Percentiles rank a stretch among this genome's conserved stretches.
These are phyloP conservation scores for Zosterops pallidus DNA, from an alignment of 2,113 vertebrate genomes.

Conservation along the genomic window DNA sequence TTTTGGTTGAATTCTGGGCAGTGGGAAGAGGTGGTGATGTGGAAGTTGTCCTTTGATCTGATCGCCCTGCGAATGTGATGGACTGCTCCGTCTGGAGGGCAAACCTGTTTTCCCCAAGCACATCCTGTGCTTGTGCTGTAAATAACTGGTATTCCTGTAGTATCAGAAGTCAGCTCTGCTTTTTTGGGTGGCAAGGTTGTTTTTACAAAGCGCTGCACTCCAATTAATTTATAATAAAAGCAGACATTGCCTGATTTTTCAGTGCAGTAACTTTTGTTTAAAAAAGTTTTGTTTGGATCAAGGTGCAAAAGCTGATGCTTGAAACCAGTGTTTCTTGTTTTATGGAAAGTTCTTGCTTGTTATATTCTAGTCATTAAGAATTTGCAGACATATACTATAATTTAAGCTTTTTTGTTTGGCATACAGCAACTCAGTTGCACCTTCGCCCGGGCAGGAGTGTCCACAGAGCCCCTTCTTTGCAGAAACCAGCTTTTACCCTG, in stretches of 20 bases:
- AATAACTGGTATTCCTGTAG: neutral
- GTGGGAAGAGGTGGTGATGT: neutral
- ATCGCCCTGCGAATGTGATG: neutral
- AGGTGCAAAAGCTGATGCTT: neutral
- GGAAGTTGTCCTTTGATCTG: neutral
- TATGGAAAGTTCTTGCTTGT: neutral
- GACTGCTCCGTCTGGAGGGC: neutral
- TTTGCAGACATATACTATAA: neutral
- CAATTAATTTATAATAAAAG: slow-evolving; percentile 58
- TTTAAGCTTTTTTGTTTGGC: neutral
- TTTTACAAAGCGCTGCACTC: neutral
- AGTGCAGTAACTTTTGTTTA: neutral
- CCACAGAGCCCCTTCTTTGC: neutral
- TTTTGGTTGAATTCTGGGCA: neutral
- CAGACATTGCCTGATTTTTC: neutral
- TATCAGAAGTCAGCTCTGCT: slow-evolving; percentile 28
- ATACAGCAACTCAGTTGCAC: neutral
- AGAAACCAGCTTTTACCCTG: neutral
- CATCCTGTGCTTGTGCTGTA: slow-evolving; percentile 5
- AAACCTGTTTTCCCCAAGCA: neutral
- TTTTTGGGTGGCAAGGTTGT: slow-evolving; percentile 18
- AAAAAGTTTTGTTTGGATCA: neutral
- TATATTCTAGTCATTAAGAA: neutral
- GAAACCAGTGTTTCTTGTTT: neutral
- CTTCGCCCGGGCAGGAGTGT: neutral